These are phyloP conservation scores for Anas bahamensis DNA, from an alignment of 2,797 vertebrate genomes.

Conservation along the genomic window DNA sequence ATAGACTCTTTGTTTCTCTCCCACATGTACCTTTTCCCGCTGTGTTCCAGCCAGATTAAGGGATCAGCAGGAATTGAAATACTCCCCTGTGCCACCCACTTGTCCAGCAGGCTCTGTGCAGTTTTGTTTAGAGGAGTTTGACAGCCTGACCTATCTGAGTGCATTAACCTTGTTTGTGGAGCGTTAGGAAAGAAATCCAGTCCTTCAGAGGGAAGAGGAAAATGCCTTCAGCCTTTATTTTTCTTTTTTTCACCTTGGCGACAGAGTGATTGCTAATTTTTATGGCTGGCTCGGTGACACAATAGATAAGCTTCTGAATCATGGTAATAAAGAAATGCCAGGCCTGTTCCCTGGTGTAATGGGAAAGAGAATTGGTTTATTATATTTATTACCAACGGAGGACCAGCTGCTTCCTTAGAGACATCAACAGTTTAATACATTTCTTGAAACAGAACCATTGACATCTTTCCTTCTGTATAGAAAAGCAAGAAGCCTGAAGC, in stretches of 20 bases:
- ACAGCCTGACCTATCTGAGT: not conserved
- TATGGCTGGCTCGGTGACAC: not conserved
- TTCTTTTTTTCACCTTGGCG: not conserved
- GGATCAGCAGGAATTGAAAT: not conserved
- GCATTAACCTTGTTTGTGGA: not conserved
- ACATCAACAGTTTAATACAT: accelerated
- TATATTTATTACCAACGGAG: not conserved
- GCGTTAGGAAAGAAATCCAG: not conserved
- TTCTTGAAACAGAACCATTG: not conserved
- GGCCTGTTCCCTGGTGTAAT: not conserved
- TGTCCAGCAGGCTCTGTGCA: accelerated
- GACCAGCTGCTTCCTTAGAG: not conserved
- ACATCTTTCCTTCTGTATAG: not conserved
- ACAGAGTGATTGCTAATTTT: not conserved
- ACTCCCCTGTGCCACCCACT: not conserved
- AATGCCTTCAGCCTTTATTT: not conserved
- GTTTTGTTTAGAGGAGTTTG: not conserved
- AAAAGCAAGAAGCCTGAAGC: not conserved
- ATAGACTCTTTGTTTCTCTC: not conserved
- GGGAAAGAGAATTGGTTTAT: not conserved
- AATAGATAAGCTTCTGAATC: not conserved
- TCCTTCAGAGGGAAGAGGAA: not conserved
- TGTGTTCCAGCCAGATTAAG: not conserved
- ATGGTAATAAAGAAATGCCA: not conserved
- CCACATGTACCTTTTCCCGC: not conserved